Evolutionary conservation across 2,888 invertebrate genomes (phyloP).

Genomic region (Tetragonisca angustula): DNA sequence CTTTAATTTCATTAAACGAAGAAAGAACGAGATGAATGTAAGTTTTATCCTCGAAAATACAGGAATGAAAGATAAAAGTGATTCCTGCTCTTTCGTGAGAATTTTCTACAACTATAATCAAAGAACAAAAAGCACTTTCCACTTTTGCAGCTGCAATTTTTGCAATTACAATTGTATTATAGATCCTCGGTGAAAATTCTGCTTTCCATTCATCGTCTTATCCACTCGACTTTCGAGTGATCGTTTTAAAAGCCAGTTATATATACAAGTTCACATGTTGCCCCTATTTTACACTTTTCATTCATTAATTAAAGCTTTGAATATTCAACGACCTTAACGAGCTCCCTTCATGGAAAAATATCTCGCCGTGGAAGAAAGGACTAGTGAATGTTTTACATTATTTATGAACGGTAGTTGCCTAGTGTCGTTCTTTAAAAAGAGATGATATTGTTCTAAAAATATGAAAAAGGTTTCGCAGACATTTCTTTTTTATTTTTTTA

Average conservation of each 20-base stretch:
- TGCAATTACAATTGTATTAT: neutral
- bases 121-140: neutral
- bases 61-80: neutral
- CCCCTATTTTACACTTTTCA: constrained; percentile 4
- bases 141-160: no score
- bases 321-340: constrained; percentile 7
- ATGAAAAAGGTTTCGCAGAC: no score
- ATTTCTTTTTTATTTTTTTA: no score
- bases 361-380: neutral
- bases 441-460: no score
- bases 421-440: neutral
- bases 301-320: constrained; percentile 23
- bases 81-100: neutral
- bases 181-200: neutral
- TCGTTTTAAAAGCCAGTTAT: neutral
- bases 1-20: no score
- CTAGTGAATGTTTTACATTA: neutral
- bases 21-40: neutral
- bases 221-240: neutral
- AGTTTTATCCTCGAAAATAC: neutral
- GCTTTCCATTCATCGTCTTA: neutral
- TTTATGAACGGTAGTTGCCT: neutral
- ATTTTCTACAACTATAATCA: neutral
- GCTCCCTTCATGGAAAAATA: neutral
- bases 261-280: neutral